Percentiles rank a stretch among this genome's conserved stretches.
These are phyloP conservation scores for Lysiphlebus fabarum DNA, from an alignment of 1,140 invertebrate genomes.

Conservation along the genomic window DNA sequence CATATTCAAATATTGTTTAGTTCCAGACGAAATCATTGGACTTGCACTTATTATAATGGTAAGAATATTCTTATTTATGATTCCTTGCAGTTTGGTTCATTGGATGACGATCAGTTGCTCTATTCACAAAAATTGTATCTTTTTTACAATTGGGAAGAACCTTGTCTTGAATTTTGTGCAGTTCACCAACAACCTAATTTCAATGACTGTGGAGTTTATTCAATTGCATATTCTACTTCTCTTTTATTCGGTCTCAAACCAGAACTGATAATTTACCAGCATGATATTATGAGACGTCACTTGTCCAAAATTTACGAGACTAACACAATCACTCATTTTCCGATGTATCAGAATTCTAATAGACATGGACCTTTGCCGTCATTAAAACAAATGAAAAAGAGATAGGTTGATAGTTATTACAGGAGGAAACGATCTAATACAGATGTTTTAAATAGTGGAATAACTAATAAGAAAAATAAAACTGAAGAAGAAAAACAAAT, in stretches of 20 bases:
- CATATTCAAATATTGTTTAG: conserved; percentile 13
- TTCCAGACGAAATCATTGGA: neutral
- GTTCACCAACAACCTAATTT: conserved; percentile 7
- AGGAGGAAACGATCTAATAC: too few species aligned
- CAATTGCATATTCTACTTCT: conserved; percentile 10
- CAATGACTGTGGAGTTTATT: conserved; percentile 8
- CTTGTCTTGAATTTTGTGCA: neutral
- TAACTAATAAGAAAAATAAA: too few species aligned
- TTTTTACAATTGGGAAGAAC: neutral
- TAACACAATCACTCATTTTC: conserved; percentile 10
- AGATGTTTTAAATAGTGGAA: too few species aligned
- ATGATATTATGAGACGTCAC: neutral
- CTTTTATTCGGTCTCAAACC: neutral
- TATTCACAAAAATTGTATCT: conserved; percentile 3
- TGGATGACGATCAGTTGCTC: neutral
- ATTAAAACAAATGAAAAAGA: neutral
- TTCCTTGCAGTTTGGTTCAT: neutral
- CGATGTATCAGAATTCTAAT: neutral
- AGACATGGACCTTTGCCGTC: neutral
- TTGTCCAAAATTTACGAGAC: conserved; percentile 4
- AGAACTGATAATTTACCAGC: neutral
- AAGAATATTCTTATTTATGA: conserved; percentile 4
- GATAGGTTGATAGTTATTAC: too few species aligned
- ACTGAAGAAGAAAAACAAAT: too few species aligned
- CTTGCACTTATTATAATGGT: conserved; percentile 8